Conservation (phyloP, 2,797 vertebrate species). For the Cuniculus paca region DNA sequence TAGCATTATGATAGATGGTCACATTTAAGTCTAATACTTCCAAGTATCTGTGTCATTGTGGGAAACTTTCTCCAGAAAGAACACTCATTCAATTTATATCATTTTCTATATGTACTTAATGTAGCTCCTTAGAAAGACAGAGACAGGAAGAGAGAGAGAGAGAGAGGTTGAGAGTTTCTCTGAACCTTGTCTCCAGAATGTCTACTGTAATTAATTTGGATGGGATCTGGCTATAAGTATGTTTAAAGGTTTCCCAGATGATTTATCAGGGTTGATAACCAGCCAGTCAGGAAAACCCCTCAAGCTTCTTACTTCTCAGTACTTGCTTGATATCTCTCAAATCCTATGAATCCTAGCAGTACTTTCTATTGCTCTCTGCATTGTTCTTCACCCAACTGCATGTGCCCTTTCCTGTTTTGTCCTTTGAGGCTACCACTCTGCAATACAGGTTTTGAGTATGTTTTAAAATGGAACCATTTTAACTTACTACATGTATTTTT, state of each 20-base stretch:
- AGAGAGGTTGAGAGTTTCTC: neutral
- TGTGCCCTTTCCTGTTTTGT: neutral
- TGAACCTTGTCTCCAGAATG: neutral
- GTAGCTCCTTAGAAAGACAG: neutral
- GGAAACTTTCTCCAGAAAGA: neutral
- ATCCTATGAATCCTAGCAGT: neutral
- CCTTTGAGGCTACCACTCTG: neutral
- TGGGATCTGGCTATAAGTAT: neutral
- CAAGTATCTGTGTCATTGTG: neutral
- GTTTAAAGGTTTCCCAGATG: neutral
- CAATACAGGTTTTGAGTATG: neutral
- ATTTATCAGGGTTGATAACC: neutral
- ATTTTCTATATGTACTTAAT: constrained; percentile 31
- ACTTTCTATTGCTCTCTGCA: neutral
- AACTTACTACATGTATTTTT: neutral
- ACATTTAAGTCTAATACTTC: neutral
- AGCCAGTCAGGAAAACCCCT: too few species aligned
- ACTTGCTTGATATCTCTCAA: neutral
- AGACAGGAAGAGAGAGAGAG: neutral
- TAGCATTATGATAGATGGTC: neutral
- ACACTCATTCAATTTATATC: neutral
- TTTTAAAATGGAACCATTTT: neutral
- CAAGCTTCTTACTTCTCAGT: neutral
- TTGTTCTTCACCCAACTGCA: neutral
- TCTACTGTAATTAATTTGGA: neutral